Evolutionary conservation across 2,888 invertebrate species (phyloP).

Genomic region (Drosophila rubida): DNA sequence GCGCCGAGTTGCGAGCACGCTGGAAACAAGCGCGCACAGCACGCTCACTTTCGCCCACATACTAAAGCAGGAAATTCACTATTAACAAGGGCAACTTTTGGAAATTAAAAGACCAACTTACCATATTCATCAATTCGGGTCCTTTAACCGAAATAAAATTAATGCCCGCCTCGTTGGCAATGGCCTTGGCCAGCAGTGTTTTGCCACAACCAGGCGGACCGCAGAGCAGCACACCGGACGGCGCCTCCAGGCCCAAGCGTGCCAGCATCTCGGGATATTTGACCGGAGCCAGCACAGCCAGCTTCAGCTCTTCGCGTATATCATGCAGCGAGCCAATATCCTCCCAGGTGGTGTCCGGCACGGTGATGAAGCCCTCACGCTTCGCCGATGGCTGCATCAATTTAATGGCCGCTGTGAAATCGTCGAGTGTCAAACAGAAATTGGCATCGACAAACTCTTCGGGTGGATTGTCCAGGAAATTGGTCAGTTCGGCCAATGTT

Average conservation of each 20-base stretch:
- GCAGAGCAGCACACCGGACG: constrained; percentile 96
- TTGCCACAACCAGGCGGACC: constrained; percentile 99
- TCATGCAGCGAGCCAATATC: constrained; percentile 96
- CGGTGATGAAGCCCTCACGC: constrained; percentile 98
- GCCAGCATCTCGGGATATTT: constrained; percentile 93
- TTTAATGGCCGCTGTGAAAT: constrained; percentile 92
- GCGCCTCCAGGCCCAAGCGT: constrained; percentile 91
- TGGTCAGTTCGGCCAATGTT: constrained; percentile 87
- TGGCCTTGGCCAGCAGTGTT: constrained; percentile 98
- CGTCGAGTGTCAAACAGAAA: constrained; percentile 90
- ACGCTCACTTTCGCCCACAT: constrained; percentile 99
- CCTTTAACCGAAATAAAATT: constrained; percentile 99
- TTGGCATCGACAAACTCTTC: constrained; percentile 88
- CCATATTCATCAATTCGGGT: constrained; percentile 98
- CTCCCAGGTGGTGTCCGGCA: constrained; percentile 98
- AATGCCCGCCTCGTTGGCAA: constrained; percentile 99
- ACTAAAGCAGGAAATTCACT: constrained; percentile 85
- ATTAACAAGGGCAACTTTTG: too few species aligned
- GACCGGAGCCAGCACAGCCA: constrained; percentile 96
- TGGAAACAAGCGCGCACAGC: constrained; percentile 98
- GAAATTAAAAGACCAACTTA: constrained; percentile 81
- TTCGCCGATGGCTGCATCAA: constrained; percentile 96
- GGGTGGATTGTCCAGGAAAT: constrained; percentile 88
- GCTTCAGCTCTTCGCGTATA: constrained; percentile 94
- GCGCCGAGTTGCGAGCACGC: constrained; percentile 96